phyloP scores from a whole-genome alignment of 2,797 vertebrate genomes.

The Botia almorhae region DNA sequence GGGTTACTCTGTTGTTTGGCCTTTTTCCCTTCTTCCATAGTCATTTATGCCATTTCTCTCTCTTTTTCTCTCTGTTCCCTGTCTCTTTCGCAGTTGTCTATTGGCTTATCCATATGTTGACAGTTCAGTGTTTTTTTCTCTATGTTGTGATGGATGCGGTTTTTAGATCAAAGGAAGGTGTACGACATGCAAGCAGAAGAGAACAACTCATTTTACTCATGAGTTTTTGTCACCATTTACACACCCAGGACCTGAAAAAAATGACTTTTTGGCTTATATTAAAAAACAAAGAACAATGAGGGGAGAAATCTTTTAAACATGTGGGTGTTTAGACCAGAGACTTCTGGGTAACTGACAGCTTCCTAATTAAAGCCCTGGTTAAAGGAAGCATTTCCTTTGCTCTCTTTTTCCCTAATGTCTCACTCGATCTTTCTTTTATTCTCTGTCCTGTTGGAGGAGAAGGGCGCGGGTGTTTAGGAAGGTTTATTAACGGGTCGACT shows the following conservation, averaged over 20 bases:
- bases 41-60: constrained; percentile 56
- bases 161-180: constrained; percentile 68
- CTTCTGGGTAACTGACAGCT: constrained; percentile 74
- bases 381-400: constrained; percentile 72
- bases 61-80: constrained; percentile 4
- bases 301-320: background rate
- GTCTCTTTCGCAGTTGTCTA: constrained; percentile 51
- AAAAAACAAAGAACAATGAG: constrained; percentile 12
- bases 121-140: constrained; percentile 64
- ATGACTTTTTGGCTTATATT: constrained; percentile 2
- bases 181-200: constrained; percentile 45
- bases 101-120: constrained; percentile 58
- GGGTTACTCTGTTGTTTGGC: constrained; percentile 51
- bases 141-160: constrained; percentile 64
- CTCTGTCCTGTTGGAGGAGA: constrained; percentile 54
- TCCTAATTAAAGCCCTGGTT: constrained; percentile 78
- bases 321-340: constrained; percentile 41
- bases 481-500: constrained; percentile 83
- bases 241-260: constrained; percentile 18
- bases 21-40: constrained; percentile 53
- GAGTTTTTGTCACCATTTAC: constrained; percentile 37
- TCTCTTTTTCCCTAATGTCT: constrained; percentile 56
- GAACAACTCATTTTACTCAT: constrained; percentile 47
- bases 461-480: constrained; percentile 74
- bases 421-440: constrained; percentile 25